A percentile compares a stretch with the other conserved stretches of the same genome.
These are phyloP conservation scores for Dendronephthya gigantea DNA, from an alignment of 64 coral and sea anemone species.

Conservation along the genomic window DNA sequence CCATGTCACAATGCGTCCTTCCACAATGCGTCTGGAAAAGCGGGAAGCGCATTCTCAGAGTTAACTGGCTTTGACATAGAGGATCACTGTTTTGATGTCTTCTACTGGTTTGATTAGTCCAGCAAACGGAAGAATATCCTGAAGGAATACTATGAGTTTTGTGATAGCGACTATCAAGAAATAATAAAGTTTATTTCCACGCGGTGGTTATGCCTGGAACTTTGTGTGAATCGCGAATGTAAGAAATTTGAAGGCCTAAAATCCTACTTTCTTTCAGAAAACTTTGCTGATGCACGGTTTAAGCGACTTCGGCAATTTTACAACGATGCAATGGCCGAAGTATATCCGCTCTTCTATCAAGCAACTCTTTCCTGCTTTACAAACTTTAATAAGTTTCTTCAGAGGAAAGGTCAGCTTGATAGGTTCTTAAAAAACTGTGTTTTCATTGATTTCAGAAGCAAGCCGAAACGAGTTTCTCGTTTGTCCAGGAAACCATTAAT, in stretches of 20 bases:
- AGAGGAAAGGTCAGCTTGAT: background rate
- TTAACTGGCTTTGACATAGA: too few species aligned
- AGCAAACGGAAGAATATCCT: conserved; percentile 3
- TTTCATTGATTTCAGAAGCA: background rate
- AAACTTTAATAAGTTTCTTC: conserved; percentile 16
- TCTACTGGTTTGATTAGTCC: conserved; percentile 1
- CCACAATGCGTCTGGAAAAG: too few species aligned
- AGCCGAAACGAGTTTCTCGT: background rate
- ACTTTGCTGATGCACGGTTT: too few species aligned
- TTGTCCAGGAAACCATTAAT: background rate
- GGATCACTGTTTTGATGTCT: conserved; percentile 3
- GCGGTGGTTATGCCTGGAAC: background rate
- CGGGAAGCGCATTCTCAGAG: too few species aligned
- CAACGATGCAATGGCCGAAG: too few species aligned
- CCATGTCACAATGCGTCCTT: too few species aligned
- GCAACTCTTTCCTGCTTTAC: conserved; percentile 2
- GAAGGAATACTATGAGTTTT: conserved; percentile 17
- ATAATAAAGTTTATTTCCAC: conserved; percentile 10
- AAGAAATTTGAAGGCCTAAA: conserved; percentile 10
- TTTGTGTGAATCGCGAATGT: background rate
- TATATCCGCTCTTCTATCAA: conserved; percentile 3
- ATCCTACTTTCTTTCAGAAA: too few species aligned
- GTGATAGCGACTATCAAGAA: conserved; percentile 13
- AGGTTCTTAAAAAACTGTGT: background rate
- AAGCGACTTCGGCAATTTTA: too few species aligned